A percentile compares a stretch with the other conserved stretches of the same genome.
phyloP scores from a whole-genome alignment of 2,113 vertebrate genomes.

The Pseudorhombus dupliciocellatus region DNA sequence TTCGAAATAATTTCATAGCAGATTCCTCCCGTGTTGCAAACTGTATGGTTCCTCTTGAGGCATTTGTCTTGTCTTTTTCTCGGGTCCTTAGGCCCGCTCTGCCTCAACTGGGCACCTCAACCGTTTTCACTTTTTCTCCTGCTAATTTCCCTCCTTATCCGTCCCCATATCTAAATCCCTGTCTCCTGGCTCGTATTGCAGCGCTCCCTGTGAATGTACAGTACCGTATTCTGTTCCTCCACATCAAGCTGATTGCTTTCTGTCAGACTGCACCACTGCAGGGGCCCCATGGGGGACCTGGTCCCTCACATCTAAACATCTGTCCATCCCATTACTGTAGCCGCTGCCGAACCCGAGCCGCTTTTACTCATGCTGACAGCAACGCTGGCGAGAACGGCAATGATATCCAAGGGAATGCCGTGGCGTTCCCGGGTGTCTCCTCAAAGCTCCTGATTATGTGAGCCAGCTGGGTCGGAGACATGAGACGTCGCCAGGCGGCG shows the following conservation, averaged over 20 bases:
- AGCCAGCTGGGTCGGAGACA: slow-evolving; percentile 73
- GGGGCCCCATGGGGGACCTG: slow-evolving; percentile 45
- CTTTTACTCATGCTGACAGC: slow-evolving; percentile 71
- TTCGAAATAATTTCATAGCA: neutral
- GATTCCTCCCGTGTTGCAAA: slow-evolving; percentile 14
- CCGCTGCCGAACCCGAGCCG: slow-evolving; percentile 51
- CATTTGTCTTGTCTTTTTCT: neutral
- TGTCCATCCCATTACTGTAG: slow-evolving; percentile 77
- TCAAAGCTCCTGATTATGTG: slow-evolving; percentile 74
- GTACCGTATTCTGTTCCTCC: slow-evolving; percentile 70
- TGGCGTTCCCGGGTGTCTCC: slow-evolving; percentile 62
- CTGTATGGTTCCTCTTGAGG: neutral
- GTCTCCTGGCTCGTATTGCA: slow-evolving; percentile 67
- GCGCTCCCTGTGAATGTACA: slow-evolving; percentile 62
- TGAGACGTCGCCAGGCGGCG: slow-evolving; percentile 42
- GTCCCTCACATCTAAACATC: slow-evolving; percentile 78
- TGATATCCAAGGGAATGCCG: slow-evolving; percentile 66
- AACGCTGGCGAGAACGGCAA: slow-evolving; percentile 59
- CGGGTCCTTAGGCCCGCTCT: neutral
- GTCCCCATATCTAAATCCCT: slow-evolving; percentile 67
- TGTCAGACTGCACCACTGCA: slow-evolving; percentile 65
- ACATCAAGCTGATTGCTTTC: slow-evolving; percentile 80
- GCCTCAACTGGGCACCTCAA: slow-evolving; percentile 11
- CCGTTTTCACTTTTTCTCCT: slow-evolving; percentile 29
- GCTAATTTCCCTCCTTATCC: slow-evolving; percentile 68